Base-by-base conservation (phyloP, 2,113 vertebrate species). In the Hippocampus guttulatus region DNA sequence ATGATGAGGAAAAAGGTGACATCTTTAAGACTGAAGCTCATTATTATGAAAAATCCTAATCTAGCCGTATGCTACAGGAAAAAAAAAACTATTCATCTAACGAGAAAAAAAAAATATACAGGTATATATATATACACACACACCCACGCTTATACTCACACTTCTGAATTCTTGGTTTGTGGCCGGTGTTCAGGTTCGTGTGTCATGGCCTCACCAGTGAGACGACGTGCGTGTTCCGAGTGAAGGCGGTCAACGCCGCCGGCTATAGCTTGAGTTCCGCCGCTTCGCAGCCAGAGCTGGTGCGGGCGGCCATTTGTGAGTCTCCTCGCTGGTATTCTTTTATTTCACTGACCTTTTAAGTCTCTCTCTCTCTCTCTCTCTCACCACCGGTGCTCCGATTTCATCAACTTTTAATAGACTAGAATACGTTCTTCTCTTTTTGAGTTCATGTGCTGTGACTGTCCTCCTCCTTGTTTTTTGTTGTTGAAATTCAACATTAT, bases 221-320 rank as follows among this genome's bases (percentile, higher is more conserved):
- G 7, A 85, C 92, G 66, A 95, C 90, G 75, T 96, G 94, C 58
- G 88, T 95, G 86, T 97, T 99, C 85, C 92, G 92, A 75, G 95
- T 97, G 71, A 95, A 95, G 91, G 96, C 96, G 23, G 93, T 99
- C 62, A 99, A 99, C n/a, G 94, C 96, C 72, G 97, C 96, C 0
- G 97, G 97, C 67, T 96, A 99, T 79, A 99, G 97, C 84, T 92
- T 92, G 74, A 94, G 90, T 85, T 97, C 95, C 7, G 66, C 91
- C 47, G 88, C 90, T 43, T 98, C 97, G 2, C 96, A 99, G 73
- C 84, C 93, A 1, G 94, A 97, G 75, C 75, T 95, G 71, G 96
- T 98, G 57, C 83, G 94, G 87, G 93, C 96, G 70, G 95, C 94
- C 75, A 92, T 99, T 86, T 93, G 97, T 99, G 90, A 95, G 96